Conservation (phyloP, 2,113 vertebrate genomes). For the Hystrix brachyura region DNA sequence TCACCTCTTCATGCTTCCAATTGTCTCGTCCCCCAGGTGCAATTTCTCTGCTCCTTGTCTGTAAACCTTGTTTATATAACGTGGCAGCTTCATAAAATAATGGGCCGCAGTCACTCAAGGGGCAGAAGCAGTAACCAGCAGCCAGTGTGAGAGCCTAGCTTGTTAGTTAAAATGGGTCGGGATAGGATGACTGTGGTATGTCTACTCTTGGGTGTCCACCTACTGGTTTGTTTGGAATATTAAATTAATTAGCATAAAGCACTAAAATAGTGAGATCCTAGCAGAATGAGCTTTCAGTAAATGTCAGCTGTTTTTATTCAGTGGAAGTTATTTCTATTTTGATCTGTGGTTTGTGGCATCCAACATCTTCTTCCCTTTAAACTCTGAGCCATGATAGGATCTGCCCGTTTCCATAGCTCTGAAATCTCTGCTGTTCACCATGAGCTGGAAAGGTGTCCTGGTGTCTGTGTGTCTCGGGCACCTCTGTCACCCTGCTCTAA, state of each 20-base stretch:
- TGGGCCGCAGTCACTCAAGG: neutral
- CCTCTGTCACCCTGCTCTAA: neutral
- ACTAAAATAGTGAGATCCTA: neutral
- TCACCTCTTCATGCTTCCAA: too few species aligned
- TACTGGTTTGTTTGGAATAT: neutral
- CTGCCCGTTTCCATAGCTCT: neutral
- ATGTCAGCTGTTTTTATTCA: neutral
- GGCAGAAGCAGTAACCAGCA: neutral
- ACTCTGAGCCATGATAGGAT: neutral
- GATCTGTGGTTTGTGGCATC: neutral
- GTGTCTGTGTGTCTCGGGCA: neutral
- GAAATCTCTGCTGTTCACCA: neutral
- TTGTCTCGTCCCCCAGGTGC: neutral
- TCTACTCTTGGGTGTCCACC: neutral
- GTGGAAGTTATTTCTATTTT: neutral
- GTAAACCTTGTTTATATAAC: neutral
- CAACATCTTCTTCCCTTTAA: neutral
- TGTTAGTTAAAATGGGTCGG: neutral
- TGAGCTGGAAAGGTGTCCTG: neutral
- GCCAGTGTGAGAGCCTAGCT: fast-evolving
- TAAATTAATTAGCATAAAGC: neutral
- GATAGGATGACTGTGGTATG: too few species aligned
- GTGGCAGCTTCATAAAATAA: neutral
- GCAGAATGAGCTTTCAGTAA: neutral
- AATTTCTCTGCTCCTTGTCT: neutral